phyloP scores from a whole-genome alignment of 2,113 vertebrate species.

The Anoura caudifer region DNA sequence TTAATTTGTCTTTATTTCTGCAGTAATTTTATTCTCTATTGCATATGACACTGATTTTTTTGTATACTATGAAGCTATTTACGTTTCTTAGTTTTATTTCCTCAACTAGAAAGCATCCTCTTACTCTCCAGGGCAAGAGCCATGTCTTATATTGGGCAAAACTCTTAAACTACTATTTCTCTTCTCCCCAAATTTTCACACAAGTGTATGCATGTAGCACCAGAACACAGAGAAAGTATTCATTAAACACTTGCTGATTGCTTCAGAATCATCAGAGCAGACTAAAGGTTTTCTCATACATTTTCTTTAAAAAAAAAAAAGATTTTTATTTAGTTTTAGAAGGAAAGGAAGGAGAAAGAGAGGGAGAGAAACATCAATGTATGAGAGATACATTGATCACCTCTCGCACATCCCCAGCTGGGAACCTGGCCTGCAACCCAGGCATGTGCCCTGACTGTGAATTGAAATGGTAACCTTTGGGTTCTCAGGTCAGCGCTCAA shows the following conservation, averaged over 20 bases:
- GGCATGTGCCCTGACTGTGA: too few relatives aligned
- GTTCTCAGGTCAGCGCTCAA: too few relatives aligned
- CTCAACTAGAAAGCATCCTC: slow-evolving; percentile 32
- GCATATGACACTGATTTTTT: not conserved
- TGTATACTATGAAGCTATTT: not conserved
- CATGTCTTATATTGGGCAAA: not conserved
- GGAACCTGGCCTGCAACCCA: too few relatives aligned
- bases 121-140: slow-evolving; percentile 7
- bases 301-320: not conserved
- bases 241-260: slow-evolving; percentile 24
- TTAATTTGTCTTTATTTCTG: slow-evolving; percentile 26
- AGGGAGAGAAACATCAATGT: too few relatives aligned
- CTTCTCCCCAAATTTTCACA: not conserved
- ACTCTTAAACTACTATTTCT: not conserved
- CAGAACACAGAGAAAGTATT: slow-evolving; percentile 26
- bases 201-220: not conserved
- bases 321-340: not conserved
- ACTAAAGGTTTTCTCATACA: not conserved
- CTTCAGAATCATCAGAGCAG: not conserved
- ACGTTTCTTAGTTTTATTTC: slow-evolving; percentile 47
- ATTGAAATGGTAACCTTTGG: too few relatives aligned
- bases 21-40: not conserved
- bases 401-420: too few relatives aligned
- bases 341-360: too few relatives aligned
- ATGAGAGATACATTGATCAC: too few relatives aligned